A percentile compares a stretch with the other conserved stretches of the same genome.
phyloP scores from a whole-genome alignment of 2,113 vertebrate species.

The Helogale parvula region DNA sequence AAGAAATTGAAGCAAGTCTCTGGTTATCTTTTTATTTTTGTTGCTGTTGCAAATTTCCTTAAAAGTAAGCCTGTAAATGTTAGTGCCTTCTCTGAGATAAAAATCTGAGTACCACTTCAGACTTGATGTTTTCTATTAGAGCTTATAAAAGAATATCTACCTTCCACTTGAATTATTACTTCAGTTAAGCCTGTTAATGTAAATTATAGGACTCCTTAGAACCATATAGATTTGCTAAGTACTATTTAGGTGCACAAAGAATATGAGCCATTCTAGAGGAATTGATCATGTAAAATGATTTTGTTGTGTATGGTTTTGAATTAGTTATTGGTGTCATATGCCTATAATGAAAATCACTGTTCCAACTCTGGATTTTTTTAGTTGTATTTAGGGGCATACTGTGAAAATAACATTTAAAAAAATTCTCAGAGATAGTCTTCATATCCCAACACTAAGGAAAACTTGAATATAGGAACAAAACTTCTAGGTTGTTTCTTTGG shows the following conservation, averaged over 20 bases:
- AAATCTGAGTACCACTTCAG: neutral
- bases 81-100: neutral
- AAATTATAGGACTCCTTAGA: slow-evolving; percentile 21
- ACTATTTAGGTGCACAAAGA: slow-evolving; percentile 2
- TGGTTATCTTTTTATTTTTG: neutral
- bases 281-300: slow-evolving; percentile 26
- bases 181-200: slow-evolving; percentile 1
- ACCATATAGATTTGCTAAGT: slow-evolving; percentile 7
- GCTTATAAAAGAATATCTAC: neutral
- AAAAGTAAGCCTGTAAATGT: neutral
- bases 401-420: neutral
- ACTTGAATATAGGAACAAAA: neutral
- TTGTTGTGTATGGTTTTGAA: neutral
- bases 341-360: neutral
- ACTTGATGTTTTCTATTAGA: neutral
- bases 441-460: neutral
- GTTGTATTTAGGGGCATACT: neutral
- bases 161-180: neutral
- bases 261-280: neutral
- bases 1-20: slow-evolving; percentile 44
- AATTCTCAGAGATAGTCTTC: neutral
- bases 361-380: neutral
- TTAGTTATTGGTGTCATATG: neutral
- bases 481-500: neutral
- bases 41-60: neutral